These are phyloP conservation scores for Vombatus ursinus DNA, from an alignment of 2,113 vertebrate genomes.

Conservation along the genomic window DNA sequence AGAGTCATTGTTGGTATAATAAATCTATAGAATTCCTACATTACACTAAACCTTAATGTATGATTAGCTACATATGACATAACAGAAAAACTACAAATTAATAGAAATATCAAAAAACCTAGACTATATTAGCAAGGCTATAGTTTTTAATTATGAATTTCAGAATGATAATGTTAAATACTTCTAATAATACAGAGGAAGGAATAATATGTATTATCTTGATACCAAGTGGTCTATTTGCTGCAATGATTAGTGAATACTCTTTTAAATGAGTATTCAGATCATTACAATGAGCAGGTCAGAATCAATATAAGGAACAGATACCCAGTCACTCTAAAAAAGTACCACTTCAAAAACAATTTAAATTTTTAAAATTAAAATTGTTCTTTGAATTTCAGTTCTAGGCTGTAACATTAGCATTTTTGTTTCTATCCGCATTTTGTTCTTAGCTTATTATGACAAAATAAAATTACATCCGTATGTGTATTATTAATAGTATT, in stretches of 20 bases:
- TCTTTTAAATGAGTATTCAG: not conserved
- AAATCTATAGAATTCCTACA: not conserved
- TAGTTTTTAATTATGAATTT: not conserved
- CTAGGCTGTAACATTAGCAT: not conserved
- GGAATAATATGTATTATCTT: not conserved
- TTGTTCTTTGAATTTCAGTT: not conserved
- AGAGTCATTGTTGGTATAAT: not conserved
- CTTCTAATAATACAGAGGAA: not conserved
- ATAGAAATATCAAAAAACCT: not conserved
- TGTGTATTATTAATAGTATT: not conserved
- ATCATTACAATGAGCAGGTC: not conserved
- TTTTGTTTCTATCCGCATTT: not conserved
- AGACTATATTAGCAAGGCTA: not conserved
- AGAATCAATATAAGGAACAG: not conserved
- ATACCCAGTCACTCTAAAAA: not conserved
- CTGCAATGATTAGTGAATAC: not conserved
- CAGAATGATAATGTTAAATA: not conserved
- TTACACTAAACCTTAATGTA: not conserved
- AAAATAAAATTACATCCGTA: conserved; percentile 2
- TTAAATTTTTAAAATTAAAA: not conserved
- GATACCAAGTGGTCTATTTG: not conserved
- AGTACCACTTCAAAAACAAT: not conserved
- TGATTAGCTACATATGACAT: not conserved
- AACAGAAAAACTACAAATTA: not conserved
- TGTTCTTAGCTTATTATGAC: not conserved